Conservation (phyloP, 1,140 invertebrate genomes). For the Temnothorax curvispinosus region DNA sequence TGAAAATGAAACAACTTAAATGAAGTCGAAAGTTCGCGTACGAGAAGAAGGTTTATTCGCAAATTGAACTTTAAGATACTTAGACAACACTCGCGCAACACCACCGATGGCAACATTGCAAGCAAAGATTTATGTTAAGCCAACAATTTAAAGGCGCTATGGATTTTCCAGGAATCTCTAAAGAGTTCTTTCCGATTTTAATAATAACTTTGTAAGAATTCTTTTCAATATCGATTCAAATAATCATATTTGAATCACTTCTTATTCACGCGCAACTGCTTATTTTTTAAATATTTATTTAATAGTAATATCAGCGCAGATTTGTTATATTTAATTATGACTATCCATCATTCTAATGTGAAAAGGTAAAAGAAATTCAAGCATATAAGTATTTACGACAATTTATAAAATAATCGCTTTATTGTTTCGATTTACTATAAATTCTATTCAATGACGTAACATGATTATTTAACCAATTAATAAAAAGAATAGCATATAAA, state of each 20-base stretch:
- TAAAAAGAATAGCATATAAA: background rate
- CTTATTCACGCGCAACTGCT: background rate
- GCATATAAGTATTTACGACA: background rate
- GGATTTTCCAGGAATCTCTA: conserved; percentile 18
- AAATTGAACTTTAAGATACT: conserved; percentile 56
- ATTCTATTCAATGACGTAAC: background rate
- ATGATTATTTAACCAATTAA: background rate
- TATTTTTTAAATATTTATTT: background rate
- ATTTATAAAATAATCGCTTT: background rate
- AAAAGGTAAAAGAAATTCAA: background rate
- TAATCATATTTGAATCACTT: background rate
- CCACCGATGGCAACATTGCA: background rate
- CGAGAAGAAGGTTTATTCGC: conserved; percentile 43
- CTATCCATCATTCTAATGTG: background rate
- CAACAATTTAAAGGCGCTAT: conserved; percentile 15
- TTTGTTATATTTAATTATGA: background rate
- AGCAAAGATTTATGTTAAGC: conserved; percentile 24
- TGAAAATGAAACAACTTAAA: conserved; percentile 58
- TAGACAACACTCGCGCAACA: background rate
- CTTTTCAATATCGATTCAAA: background rate
- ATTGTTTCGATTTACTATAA: background rate
- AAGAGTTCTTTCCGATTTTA: background rate
- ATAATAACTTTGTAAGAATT: background rate
- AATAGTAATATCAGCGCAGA: background rate
- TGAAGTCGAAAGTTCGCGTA: conserved; percentile 50